Percentiles rank a stretch among this genome's conserved stretches.
phyloP scores from a whole-genome alignment of 1,140 invertebrate species.

The Drosophila repletoides region DNA sequence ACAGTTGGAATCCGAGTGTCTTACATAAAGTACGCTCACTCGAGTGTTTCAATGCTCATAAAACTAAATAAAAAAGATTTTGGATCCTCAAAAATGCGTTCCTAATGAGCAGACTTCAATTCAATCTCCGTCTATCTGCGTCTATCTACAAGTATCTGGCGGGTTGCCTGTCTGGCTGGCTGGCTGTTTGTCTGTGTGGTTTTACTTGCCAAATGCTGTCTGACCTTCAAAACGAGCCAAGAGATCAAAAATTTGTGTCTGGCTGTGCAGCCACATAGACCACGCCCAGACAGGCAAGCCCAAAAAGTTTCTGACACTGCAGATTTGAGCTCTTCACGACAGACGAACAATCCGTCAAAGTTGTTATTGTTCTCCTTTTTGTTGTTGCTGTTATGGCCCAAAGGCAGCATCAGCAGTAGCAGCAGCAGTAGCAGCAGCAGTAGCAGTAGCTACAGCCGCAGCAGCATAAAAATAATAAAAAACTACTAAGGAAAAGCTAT shows the following conservation, averaged over 20 bases:
- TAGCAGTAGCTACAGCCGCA: constrained; percentile 2
- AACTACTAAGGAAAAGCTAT: too few species aligned
- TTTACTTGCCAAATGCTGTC: neutral
- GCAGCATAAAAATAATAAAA: too few species aligned
- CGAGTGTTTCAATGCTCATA: constrained; percentile 31
- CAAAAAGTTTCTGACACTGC: constrained; percentile 6
- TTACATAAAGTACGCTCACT: constrained; percentile 56
- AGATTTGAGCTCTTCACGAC: constrained; percentile 46
- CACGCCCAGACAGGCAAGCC: constrained; percentile 19
- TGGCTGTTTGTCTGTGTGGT: neutral
- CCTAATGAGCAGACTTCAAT: neutral
- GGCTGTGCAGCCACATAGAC: neutral
- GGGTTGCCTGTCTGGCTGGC: neutral
- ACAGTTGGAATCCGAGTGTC: too few species aligned
- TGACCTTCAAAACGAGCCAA: constrained; percentile 35
- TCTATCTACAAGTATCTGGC: neutral
- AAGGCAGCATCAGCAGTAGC: constrained; percentile 25
- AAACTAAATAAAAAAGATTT: constrained; percentile 1
- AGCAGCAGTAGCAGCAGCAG: neutral
- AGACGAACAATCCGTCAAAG: constrained; percentile 70
- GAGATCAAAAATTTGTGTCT: constrained; percentile 23
- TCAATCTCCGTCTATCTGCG: neutral
- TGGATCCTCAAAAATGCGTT: too few species aligned
- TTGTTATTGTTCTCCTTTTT: constrained; percentile 20
- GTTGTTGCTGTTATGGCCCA: constrained; percentile 20